Base-by-base conservation (phyloP, 2,113 vertebrate genomes). In the Daphoenositta chrysoptera region DNA sequence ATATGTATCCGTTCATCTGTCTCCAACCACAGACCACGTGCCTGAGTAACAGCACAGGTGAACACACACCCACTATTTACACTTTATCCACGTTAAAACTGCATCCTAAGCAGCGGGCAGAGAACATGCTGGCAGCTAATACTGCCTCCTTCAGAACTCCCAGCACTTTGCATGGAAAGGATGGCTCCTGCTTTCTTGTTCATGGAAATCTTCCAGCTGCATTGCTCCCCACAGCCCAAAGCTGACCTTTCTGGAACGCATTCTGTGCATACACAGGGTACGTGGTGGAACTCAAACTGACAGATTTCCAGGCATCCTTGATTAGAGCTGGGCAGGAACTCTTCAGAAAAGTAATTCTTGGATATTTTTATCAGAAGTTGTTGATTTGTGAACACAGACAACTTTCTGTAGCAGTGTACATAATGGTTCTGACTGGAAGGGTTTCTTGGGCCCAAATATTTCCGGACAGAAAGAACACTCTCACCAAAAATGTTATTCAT, bases 211-310 rank as follows among this genome's bases (percentile, higher is more conserved):
- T 82, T 45, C 39, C 82, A 63, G 82, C 20, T 2, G 6, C 57
- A 51, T 22, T 69, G 42, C 56, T 73, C 13, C 45, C 33, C 15
- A 11, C 26, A 79, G 11, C 50, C 20, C 47, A 16, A 58, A 48
- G 54, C 68, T 53, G 66, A 50, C 19, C 42, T 16, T 75, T 53
- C 61, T 72, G 82, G 73, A 61, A 53, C 0, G 0, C 35, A 24
- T 24, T 33, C 39, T 66, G 27, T 42, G 33, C 7, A 0, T 24
- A 12, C 1, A 2, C 1, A 1, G 48, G 22, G 23, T 26, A 12
- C 13, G 9, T 30, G 44, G 44, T 48, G 17, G 48, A 63, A 31
- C 20, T 51, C 1, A 0, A 9, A 27, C 73, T 23, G 50, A 33
- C 31, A 57, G 35, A 84, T 57, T 78, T 73, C 63, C 48, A 40